Percentiles rank a stretch among this genome's conserved stretches.
Conservation (phyloP, 2,888 invertebrate species). For the Marronus borbonicus region DNA sequence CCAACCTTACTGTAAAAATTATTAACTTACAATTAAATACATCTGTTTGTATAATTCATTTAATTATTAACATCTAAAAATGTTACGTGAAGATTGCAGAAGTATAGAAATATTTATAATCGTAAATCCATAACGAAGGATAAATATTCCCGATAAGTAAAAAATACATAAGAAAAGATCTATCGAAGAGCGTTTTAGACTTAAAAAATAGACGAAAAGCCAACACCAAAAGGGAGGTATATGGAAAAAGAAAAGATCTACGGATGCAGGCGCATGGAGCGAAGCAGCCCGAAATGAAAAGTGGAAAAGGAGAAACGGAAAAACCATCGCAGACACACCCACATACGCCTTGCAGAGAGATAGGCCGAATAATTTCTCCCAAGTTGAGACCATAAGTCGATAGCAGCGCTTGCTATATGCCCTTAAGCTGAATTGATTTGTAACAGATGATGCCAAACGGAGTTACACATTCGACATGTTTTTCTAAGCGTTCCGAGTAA, state of each 20-base stretch:
- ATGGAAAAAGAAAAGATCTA: constrained; percentile 18
- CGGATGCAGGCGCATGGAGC: constrained; percentile 1
- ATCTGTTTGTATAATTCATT: too few species aligned
- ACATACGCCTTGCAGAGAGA: constrained; percentile 40
- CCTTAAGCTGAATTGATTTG: constrained; percentile 50
- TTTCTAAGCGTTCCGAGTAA: constrained; percentile 41
- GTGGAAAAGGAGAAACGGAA: constrained; percentile 18
- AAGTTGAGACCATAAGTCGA: constrained; percentile 45
- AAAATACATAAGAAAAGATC: constrained; percentile 24
- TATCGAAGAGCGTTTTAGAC: constrained; percentile 10
- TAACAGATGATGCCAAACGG: constrained; percentile 48
- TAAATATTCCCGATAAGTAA: constrained; percentile 25
- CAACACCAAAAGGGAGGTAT: constrained; percentile 31
- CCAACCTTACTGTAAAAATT: too few species aligned
- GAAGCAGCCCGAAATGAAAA: constrained; percentile 1
- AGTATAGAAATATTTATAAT: neutral
- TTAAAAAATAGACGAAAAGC: constrained; percentile 27
- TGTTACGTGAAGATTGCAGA: too few species aligned
- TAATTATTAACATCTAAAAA: too few species aligned
- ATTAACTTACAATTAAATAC: too few species aligned
- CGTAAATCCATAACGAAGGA: constrained; percentile 17
- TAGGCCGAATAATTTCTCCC: constrained; percentile 45
- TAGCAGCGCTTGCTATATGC: constrained; percentile 44
- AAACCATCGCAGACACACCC: constrained; percentile 6
- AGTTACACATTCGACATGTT: constrained; percentile 47